Base-by-base conservation (phyloP, 1,140 invertebrate species). In the Nautilus pompilius region DNA sequence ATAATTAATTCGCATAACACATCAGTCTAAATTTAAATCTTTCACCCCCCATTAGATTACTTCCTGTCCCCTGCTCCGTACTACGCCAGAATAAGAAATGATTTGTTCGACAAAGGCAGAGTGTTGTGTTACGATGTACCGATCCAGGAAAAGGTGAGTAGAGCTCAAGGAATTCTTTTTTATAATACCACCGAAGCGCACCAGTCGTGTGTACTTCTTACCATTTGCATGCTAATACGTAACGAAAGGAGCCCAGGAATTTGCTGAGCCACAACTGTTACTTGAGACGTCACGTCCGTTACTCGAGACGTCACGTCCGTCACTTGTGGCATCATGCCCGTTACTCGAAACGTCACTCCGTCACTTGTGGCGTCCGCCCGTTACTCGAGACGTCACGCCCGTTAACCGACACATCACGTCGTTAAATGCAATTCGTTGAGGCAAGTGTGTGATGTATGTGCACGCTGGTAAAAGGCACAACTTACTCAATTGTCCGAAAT, bases 181-280 rank as follows among this genome's bases (percentile, higher is more conserved):
- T n/a, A n/a, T n/a, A n/a, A n/a, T n/a, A n/a, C n/a, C n/a, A n/a
- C n/a, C n/a, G n/a, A n/a, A n/a, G n/a, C n/a, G n/a, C n/a, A n/a
- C n/a, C n/a, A n/a, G n/a, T n/a, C n/a, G 57, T 58, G 34, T 45
- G 34, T 58, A 36, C 45, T 32, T 45, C 33, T 36, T 32, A 41
- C 20, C n/a, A 36, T 58, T 32, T 58, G 57, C 28, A 26, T 36
- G 30, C 45, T 20, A 24, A 36, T 58, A 36, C 28, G 32, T 34
- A 4, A 30, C 5, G 30, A 56, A 24, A 51, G 20, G 48, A 10
- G 48, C n/a, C 20, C 6, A 5, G 0, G 8, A 0, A n/a, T 56
- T 22, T 56, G 1, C 24, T 0, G 29, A 2, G 54, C n/a, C n/a
- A 10, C n/a, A n/a, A 24, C 34, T 15, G 13, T 29, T 32, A 24